Evolutionary conservation across 2,888 invertebrate genomes (phyloP).

Genomic region (Ecliptopera silaceata): DNA sequence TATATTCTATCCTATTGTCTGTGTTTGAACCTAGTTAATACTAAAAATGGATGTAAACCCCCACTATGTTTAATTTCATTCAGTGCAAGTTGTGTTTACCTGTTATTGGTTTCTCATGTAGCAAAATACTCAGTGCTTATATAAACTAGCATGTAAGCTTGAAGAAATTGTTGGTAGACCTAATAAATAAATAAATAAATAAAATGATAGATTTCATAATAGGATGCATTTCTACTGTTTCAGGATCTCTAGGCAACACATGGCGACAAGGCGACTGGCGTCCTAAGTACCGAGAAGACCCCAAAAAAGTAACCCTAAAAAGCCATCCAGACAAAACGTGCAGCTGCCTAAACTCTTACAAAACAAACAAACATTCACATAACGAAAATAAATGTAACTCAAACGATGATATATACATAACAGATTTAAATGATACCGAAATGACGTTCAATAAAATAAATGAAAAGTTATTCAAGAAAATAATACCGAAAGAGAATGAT

Average conservation of each 20-base stretch:
- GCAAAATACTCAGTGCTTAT: too few species aligned
- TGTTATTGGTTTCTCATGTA: too few species aligned
- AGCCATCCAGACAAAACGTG: constrained; percentile 51
- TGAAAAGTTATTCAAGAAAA: constrained; percentile 50
- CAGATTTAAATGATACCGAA: constrained; percentile 36
- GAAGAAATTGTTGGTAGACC: too few species aligned
- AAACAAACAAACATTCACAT: constrained; percentile 4
- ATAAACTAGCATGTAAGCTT: too few species aligned
- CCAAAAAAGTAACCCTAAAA: constrained; percentile 57
- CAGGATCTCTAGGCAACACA: constrained; percentile 89
- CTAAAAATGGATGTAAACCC: too few species aligned
- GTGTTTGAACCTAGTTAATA: too few species aligned
- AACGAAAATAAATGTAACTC: constrained; percentile 21
- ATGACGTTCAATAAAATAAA: constrained; percentile 47
- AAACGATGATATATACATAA: constrained; percentile 27
- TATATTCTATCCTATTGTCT: too few species aligned
- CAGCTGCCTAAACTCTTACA: constrained; percentile 40
- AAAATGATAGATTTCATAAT: background rate
- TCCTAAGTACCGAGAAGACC: constrained; percentile 63
- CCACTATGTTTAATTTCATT: too few species aligned
- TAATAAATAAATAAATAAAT: too few species aligned
- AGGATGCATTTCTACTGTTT: too few species aligned
- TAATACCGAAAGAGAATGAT: constrained; percentile 57
- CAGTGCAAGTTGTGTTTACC: too few species aligned
- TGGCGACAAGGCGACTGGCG: constrained; percentile 91